Percentiles rank a stretch among this genome's conserved stretches.
Evolutionary conservation across 2,797 vertebrate species (phyloP).

Genomic region (Pristis pectinata): DNA sequence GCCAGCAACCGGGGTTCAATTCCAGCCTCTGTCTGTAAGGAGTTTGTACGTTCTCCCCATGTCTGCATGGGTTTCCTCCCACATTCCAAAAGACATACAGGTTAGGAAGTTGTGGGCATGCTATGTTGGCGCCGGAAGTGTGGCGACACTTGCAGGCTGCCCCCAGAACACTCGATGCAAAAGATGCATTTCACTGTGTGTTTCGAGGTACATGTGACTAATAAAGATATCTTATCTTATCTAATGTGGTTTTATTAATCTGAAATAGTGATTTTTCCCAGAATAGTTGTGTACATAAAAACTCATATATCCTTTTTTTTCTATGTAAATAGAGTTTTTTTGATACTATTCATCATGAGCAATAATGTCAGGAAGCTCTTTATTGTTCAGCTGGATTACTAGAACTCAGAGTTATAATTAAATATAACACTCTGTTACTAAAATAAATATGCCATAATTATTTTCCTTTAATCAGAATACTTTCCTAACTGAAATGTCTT

Average conservation of each 20-base stretch:
- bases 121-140: too few relatives aligned
- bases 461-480: conserved; percentile 25
- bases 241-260: not conserved
- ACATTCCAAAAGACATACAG: too few relatives aligned
- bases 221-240: too few relatives aligned
- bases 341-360: not conserved
- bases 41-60: too few relatives aligned
- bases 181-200: too few relatives aligned
- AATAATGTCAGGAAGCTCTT: conserved; percentile 10
- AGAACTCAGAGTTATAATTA: conserved; percentile 21
- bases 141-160: too few relatives aligned
- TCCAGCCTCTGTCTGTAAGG: too few relatives aligned
- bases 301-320: not conserved
- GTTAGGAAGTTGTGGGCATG: too few relatives aligned
- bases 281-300: conserved; percentile 25
- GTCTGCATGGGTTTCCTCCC: too few relatives aligned
- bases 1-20: too few relatives aligned
- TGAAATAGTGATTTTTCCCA: not conserved
- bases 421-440: not conserved
- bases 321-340: not conserved
- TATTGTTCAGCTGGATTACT: conserved; percentile 15
- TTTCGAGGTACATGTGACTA: too few relatives aligned
- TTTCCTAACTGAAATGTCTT: not conserved
- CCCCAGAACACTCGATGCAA: too few relatives aligned
- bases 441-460: conserved; percentile 15